Conservation (phyloP, 1,140 invertebrate genomes). For the Drosophila melanogaster region DNA sequence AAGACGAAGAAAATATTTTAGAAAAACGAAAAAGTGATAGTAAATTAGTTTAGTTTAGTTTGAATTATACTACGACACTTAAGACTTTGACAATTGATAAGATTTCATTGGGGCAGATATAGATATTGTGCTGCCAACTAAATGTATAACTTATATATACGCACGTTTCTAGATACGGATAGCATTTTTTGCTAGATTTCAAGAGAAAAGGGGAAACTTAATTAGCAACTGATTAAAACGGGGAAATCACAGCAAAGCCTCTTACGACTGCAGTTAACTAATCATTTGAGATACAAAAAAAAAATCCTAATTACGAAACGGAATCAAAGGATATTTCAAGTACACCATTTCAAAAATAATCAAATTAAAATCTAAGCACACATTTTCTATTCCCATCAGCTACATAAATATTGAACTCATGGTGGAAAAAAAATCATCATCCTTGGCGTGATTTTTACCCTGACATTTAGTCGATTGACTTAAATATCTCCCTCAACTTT, state of each 20-base stretch:
- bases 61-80: constrained; percentile 67
- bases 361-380: neutral
- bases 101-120: constrained; percentile 48
- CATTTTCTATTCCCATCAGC: too few species aligned
- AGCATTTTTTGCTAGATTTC: neutral
- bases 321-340: neutral
- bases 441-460: neutral
- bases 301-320: neutral
- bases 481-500: constrained; percentile 23
- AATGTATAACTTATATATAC: constrained; percentile 15
- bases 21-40: constrained; percentile 52
- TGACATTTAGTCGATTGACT: constrained; percentile 18
- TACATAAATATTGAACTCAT: too few species aligned
- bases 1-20: constrained; percentile 22
- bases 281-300: neutral
- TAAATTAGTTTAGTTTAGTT: constrained; percentile 65
- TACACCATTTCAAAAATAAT: neutral
- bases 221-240: constrained; percentile 21
- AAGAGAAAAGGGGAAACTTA: constrained; percentile 9
- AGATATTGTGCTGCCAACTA: constrained; percentile 17
- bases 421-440: neutral
- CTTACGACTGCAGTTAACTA: neutral
- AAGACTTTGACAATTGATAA: constrained; percentile 68
- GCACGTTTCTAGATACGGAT: constrained; percentile 5
- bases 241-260: constrained; percentile 11